phyloP scores from a whole-genome alignment of 1,140 invertebrate species.

The Ladona fulva region DNA sequence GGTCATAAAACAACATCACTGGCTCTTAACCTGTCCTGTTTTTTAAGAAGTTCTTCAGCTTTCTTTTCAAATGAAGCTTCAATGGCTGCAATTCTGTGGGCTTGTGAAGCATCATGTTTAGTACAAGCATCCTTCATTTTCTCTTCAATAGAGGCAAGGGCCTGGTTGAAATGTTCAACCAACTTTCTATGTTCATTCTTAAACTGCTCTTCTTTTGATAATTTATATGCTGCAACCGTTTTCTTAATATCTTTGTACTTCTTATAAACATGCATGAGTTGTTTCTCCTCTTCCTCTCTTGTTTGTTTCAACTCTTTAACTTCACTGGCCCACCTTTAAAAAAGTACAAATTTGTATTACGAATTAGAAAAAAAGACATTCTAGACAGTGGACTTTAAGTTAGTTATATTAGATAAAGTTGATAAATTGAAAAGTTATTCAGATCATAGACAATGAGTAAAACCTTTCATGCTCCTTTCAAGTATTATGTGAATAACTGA shows the following conservation, averaged over 20 bases:
- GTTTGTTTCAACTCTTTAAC: not conserved
- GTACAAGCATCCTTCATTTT: not conserved
- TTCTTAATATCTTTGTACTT: not conserved
- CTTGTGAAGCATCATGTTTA: not conserved
- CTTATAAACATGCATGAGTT: not conserved
- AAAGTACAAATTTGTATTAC: no score
- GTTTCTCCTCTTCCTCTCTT: not conserved
- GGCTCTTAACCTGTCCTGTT: no score
- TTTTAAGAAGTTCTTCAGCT: not conserved
- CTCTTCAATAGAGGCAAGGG: not conserved
- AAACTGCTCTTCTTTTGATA: not conserved
- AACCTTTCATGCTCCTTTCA: no score
- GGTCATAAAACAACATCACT: no score
- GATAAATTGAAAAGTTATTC: no score
- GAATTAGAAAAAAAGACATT: no score
- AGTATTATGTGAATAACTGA: no score
- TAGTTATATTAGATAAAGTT: no score
- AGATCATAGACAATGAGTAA: no score
- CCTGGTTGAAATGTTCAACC: not conserved
- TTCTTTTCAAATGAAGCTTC: not conserved
- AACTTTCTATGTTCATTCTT: not conserved
- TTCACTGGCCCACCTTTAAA: not conserved
- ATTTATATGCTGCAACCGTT: not conserved
- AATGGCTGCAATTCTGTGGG: not conserved
- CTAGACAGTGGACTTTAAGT: no score